Base-by-base conservation (phyloP, 2,888 invertebrate genomes). In the Plagodis pulveraria region DNA sequence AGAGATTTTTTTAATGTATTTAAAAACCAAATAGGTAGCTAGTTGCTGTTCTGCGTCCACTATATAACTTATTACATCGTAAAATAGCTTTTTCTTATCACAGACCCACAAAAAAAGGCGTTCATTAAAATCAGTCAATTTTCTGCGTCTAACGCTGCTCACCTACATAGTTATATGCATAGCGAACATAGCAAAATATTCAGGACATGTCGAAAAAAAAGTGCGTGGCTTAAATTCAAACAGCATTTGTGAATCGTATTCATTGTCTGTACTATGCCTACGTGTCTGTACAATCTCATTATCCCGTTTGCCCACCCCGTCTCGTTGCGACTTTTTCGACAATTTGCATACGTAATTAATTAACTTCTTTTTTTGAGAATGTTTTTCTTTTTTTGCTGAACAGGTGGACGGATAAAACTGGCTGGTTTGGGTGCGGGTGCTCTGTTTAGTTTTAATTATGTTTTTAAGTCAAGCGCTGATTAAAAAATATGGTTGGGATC, bases 291-390 rank as follows among this genome's bases (percentile, higher is more conserved):
- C 86, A 87, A 91, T 90, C 89, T 89, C 86, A 89, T 89, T 90
- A 90, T 84, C 84, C 83, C 81, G 77, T 79, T 78, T 76, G 73
- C 75, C 78, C 72, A 72, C 74, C 74, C 71, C 72, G 72, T 75
- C 75, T 72, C 77, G 77, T 76, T 77, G 80, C 81, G 86, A 86
- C 82, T 87, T 89, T 85, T 77, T 85, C 84, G 84, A 81, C 85
- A 89, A 89, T 91, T 89, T 90, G 86, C 90, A 89, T 89, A 89
- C 87, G 85, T 89, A 90, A 90, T 90, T 89, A 90, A 90, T 90
- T 89, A 89, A 88, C 83, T 86, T 88, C 86, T 86, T 86, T 77
- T 85, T 77, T 73, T 59, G 70, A 66, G 72, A 77, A 79, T 76
- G 74, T 81, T 81, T 81, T 80, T 77, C 71, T 78, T 76, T 55